These are phyloP conservation scores for Temnopleurus reevesii DNA, from an alignment of 53 echinoderm and acorn worm genomes.

Conservation along the genomic window DNA sequence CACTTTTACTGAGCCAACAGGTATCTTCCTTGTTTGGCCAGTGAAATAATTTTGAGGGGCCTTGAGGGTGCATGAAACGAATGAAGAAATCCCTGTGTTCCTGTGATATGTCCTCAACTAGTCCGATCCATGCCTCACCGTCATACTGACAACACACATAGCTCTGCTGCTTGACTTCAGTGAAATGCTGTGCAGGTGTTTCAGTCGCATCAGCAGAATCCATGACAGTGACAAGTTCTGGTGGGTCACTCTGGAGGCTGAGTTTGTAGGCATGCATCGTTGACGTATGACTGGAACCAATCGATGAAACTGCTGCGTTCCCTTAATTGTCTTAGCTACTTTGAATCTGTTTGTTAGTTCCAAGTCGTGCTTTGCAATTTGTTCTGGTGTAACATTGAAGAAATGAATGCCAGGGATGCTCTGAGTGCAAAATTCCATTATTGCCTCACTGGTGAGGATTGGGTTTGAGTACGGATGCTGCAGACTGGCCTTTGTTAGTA, in stretches of 20 bases:
- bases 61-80: no score
- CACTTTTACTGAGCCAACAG: no score
- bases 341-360: conserved; percentile 50
- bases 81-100: no score
- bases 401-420: conserved; percentile 69
- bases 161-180: conserved; percentile 34
- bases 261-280: conserved; percentile 61
- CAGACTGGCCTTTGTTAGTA: conserved; percentile 54
- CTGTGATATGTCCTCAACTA: not conserved
- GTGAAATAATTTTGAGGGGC: no score
- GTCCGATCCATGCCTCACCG: conserved; percentile 6
- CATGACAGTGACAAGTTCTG: conserved; percentile 23
- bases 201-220: not conserved
- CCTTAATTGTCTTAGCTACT: conserved; percentile 56
- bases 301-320: conserved; percentile 61
- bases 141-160: conserved; percentile 50
- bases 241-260: conserved; percentile 29
- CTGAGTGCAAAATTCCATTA: conserved; percentile 51
- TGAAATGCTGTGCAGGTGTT: not conserved
- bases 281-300: conserved; percentile 54
- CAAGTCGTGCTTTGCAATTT: not conserved
- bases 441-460: conserved; percentile 58
- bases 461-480: conserved; percentile 58
- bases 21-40: no score
- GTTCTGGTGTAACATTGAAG: conserved; percentile 62